Evolutionary conservation across 1,140 invertebrate species (phyloP), one percentile per base, ranked within the genome.

Genomic region (Cydia splendana): DNA sequence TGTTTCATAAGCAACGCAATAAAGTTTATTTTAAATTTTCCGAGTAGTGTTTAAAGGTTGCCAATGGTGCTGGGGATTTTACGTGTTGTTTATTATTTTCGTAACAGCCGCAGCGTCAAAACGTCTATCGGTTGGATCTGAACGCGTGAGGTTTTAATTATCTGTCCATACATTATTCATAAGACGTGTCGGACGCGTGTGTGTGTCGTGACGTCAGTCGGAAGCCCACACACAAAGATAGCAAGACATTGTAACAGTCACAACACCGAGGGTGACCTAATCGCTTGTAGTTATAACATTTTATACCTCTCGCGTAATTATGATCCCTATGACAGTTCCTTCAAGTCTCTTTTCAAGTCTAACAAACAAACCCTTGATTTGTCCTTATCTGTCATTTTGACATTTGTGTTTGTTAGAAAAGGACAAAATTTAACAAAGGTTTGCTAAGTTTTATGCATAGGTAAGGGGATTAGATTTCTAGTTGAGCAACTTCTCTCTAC

Each of bases 1-100:
- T 51, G 48, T 51, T 57, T 57, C 53, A n/a, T 57, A 57, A 57
- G n/a, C 53, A 57, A 57, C n/a, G 53, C n/a, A 18, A 57, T 57
- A 57, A 57, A 57, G 53, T 57, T 57, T 20, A 51, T 51, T 51
- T 57, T 7, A 18, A 20, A 57, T 4, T 51, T 57, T 57, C 53
- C 53, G 53, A 57, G 53, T 57, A 57, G 4, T 18, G 15, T 4
- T 15, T 18, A 57, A 57, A 18, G 15, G 13, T 13, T 18, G n/a
- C n/a, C n/a, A 57, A 18, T 18, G n/a, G 4, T 57, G 20, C 53
- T 9, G 53, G 1, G 7, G 53, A 15, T 51, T 51, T 57, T 57
- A 57, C 15, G 53, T 57, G 53, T 57, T 57, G 48, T 15, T 57
- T 57, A 18, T 57, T 57, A 57, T 57, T 57, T 18, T 57, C n/a